phyloP scores from a whole-genome alignment of 2,797 vertebrate genomes.

The Urophycis tenuis region DNA sequence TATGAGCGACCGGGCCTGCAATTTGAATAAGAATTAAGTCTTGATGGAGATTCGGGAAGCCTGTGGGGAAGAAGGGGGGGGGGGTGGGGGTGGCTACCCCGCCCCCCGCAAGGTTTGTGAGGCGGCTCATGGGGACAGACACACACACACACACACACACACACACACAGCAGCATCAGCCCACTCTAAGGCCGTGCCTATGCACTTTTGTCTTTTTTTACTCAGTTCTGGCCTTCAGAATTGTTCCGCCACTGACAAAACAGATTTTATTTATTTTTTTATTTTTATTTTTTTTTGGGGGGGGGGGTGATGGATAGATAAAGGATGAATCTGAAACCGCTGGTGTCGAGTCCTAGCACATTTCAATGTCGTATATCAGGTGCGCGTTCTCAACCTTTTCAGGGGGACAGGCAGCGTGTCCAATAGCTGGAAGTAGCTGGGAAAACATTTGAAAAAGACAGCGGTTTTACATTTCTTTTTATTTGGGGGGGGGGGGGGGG shows the following conservation, averaged over 20 bases:
- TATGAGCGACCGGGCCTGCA: slow-evolving; percentile 57
- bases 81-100: background rate
- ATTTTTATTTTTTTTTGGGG: too few species aligned
- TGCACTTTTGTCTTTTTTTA: background rate
- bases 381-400: background rate
- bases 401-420: background rate
- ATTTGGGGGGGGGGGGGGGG: too few species aligned
- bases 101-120: background rate
- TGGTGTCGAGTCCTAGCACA: background rate
- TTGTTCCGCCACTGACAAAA: background rate
- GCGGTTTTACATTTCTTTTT: background rate
- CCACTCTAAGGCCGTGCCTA: background rate
- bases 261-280: background rate
- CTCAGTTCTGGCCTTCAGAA: background rate
- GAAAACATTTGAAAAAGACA: background rate
- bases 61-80: slow-evolving; percentile 38
- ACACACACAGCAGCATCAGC: background rate
- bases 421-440: background rate
- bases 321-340: background rate
- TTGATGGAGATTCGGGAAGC: slow-evolving; percentile 50
- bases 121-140: background rate
- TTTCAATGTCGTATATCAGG: background rate
- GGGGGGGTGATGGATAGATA: background rate
- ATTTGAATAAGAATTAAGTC: slow-evolving; percentile 69
- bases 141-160: too few species aligned